phyloP scores from a whole-genome alignment of 1,140 invertebrate genomes.

The Nylanderia fulva region DNA sequence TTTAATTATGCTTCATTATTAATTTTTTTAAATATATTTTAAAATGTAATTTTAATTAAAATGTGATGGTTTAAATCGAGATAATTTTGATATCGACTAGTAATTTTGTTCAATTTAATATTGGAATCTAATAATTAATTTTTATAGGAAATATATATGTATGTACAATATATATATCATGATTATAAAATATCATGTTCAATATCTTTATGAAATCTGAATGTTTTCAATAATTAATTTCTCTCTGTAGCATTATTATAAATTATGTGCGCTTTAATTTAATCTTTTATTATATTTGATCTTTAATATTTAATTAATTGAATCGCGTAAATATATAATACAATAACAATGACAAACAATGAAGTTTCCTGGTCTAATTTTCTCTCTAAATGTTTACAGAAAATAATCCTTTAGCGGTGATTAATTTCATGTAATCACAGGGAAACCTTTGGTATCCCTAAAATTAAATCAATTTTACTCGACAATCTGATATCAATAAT shows the following conservation, averaged over 20 bases:
- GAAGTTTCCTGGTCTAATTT: not conserved
- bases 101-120: not conserved
- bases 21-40: not conserved
- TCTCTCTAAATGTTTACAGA: not conserved
- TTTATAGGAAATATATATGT: too few species aligned
- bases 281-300: not conserved
- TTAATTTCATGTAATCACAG: not conserved
- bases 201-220: not conserved
- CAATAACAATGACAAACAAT: not conserved
- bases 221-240: not conserved
- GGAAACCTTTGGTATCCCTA: not conserved
- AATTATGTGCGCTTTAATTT: not conserved
- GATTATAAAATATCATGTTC: not conserved
- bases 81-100: not conserved
- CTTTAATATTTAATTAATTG: not conserved
- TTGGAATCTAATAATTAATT: too few species aligned
- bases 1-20: too few species aligned
- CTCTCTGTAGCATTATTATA: not conserved
- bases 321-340: not conserved
- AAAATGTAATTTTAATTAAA: not conserved
- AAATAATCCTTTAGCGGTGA: not conserved
- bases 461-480: constrained; percentile 33
- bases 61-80: not conserved
- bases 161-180: not conserved
- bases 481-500: constrained; percentile 40